phyloP scores from a whole-genome alignment of 2,797 vertebrate species.

The Anisognathus igniventris region DNA sequence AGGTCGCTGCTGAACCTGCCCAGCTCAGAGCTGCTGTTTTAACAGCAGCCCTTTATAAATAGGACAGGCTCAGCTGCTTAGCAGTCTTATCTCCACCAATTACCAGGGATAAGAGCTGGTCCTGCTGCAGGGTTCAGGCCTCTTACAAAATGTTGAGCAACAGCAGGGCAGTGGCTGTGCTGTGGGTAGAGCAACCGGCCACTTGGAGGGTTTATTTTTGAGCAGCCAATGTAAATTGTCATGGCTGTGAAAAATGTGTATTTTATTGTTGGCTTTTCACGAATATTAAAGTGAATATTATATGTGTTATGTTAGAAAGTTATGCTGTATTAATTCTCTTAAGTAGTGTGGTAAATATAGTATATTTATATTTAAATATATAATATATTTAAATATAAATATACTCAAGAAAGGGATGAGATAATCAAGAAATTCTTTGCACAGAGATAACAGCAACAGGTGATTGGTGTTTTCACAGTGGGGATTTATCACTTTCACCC shows the following conservation, averaged over 20 bases:
- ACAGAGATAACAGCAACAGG: no score
- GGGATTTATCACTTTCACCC: background rate
- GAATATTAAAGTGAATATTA: no score
- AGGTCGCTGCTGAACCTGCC: constrained; percentile 1
- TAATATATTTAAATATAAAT: no score
- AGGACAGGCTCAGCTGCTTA: constrained; percentile 49
- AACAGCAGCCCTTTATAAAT: constrained; percentile 51
- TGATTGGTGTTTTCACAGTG: no score
- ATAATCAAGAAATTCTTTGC: no score
- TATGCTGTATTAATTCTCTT: no score
- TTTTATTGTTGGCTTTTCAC: no score
- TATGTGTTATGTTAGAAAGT: no score
- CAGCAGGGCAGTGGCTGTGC: background rate
- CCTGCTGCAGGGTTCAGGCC: background rate
- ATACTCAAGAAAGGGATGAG: no score
- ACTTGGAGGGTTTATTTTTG: background rate
- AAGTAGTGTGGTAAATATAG: no score
- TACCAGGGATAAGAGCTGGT: constrained; percentile 31
- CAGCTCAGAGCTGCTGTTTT: background rate
- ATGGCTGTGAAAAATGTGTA: background rate
- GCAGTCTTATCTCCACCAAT: constrained; percentile 5
- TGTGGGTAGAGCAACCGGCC: background rate
- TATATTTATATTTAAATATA: no score
- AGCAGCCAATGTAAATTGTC: background rate
- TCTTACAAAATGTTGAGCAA: background rate